Conservation (phyloP, 2,888 invertebrate species). For the Antheraea yamamai region DNA sequence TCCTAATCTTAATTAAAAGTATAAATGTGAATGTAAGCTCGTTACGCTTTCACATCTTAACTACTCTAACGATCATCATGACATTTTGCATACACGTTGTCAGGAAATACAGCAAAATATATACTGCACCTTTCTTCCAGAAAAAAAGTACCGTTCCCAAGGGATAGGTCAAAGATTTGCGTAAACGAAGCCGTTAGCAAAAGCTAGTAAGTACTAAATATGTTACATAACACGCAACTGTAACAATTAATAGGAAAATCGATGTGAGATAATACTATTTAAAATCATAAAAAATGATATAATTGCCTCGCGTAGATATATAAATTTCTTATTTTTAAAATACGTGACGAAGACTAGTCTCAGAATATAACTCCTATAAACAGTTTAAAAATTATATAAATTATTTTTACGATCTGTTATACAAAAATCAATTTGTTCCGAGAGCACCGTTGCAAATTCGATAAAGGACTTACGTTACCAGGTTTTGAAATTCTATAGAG, state of each 20-base stretch:
- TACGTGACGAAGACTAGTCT: neutral
- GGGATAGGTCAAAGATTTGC: too few relatives aligned
- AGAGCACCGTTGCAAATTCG: constrained; percentile 22
- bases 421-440: constrained; percentile 26
- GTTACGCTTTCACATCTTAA: too few relatives aligned
- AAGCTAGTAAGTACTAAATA: neutral
- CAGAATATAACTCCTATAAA: constrained; percentile 2
- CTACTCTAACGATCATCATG: too few relatives aligned
- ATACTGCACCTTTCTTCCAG: too few relatives aligned
- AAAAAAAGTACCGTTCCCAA: too few relatives aligned
- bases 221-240: neutral
- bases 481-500: constrained; percentile 21
- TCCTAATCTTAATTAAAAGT: too few relatives aligned
- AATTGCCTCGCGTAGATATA: neutral
- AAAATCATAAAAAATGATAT: neutral
- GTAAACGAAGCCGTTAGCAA: too few relatives aligned
- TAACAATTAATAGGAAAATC: neutral
- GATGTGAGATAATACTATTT: neutral
- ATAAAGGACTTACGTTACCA: constrained; percentile 20
- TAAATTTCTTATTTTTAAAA: neutral
- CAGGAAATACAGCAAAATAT: too few relatives aligned
- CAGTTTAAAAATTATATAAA: neutral
- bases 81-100: too few relatives aligned
- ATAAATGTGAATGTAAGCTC: too few relatives aligned
- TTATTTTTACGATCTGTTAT: constrained; percentile 19